phyloP scores from a whole-genome alignment of 2,113 vertebrate genomes.

The Barbus barbus region DNA sequence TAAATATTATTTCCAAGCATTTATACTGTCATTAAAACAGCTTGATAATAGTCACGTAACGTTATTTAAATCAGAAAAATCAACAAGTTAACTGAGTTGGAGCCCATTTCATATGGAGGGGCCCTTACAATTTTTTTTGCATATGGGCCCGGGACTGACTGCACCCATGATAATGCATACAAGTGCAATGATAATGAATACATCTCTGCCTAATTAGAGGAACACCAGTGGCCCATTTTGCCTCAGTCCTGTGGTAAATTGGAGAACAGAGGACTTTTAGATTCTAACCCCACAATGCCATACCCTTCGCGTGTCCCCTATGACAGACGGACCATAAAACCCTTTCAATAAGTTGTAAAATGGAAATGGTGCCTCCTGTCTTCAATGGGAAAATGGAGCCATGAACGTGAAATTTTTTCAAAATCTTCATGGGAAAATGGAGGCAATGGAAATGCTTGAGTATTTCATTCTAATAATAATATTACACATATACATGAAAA shows the following conservation, averaged over 20 bases:
- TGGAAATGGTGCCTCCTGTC: conserved; percentile 72
- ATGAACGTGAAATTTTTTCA: conserved; percentile 72
- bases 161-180: background rate
- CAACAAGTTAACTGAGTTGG: no score
- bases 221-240: background rate
- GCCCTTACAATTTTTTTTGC: no score
- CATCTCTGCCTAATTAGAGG: background rate
- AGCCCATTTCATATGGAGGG: no score
- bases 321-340: conserved; percentile 75
- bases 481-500: no score
- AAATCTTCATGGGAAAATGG: conserved; percentile 64
- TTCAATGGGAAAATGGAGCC: conserved; percentile 63
- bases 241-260: conserved; percentile 18
- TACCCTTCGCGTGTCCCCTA: conserved; percentile 69
- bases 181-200: conserved; percentile 7
- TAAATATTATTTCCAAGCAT: no score
- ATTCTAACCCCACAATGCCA: conserved; percentile 60
- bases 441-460: conserved; percentile 47
- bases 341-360: conserved; percentile 76
- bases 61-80: no score
- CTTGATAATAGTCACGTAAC: no score
- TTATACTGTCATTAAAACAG: no score
- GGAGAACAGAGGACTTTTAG: conserved; percentile 27
- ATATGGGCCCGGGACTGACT: no score
- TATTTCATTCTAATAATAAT: no score